Evolutionary conservation across 2,888 invertebrate genomes (phyloP).

Genomic region (Mylabris sibirica): DNA sequence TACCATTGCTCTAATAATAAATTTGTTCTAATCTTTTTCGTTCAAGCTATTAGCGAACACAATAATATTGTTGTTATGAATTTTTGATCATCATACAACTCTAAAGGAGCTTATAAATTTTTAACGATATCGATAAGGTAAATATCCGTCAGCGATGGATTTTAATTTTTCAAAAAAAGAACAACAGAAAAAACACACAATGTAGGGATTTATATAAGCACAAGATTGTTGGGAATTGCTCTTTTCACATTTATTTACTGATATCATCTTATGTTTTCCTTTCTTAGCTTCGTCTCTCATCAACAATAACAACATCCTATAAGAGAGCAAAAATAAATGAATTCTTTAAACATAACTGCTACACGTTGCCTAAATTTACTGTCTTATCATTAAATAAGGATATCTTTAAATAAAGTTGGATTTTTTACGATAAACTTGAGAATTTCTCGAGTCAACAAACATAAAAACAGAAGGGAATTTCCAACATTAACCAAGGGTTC

Average conservation of each 20-base stretch:
- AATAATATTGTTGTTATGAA: not conserved
- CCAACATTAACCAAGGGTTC: not conserved
- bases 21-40: not conserved
- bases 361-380: not conserved
- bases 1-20: not conserved
- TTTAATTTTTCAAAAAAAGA: not conserved
- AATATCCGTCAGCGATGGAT: not conserved
- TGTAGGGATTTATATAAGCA: not conserved
- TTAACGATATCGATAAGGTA: not conserved
- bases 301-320: not conserved
- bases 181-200: too few relatives aligned
- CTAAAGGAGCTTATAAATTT: not conserved
- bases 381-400: not conserved
- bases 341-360: not conserved
- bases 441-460: not conserved
- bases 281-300: not conserved
- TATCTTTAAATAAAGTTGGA: not conserved
- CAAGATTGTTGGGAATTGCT: not conserved
- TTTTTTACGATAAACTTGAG: conserved; percentile 2
- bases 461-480: not conserved
- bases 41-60: not conserved
- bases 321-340: not conserved
- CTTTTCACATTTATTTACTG: not conserved
- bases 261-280: not conserved
- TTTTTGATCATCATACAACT: not conserved